These are phyloP conservation scores for Acropora yongei DNA, from an alignment of 64 coral and sea anemone genomes.

Conservation along the genomic window DNA sequence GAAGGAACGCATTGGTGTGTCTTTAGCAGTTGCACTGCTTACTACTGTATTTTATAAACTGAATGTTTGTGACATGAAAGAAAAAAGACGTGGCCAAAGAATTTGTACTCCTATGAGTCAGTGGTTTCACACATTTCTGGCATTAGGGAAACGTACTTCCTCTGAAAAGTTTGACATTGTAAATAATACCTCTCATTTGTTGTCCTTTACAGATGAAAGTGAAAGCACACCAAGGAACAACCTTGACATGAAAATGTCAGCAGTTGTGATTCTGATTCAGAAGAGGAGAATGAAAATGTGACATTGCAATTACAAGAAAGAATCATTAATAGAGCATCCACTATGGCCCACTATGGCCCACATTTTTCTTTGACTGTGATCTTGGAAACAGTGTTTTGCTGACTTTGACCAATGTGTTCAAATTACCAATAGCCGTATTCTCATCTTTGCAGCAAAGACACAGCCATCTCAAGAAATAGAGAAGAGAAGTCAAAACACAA, in stretches of 20 bases:
- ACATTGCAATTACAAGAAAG: conserved; percentile 31
- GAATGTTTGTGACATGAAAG: conserved; percentile 15
- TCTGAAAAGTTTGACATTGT: conserved; percentile 44
- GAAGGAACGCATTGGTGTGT: conserved; percentile 60
- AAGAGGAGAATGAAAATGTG: conserved; percentile 12
- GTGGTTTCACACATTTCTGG: conserved; percentile 44
- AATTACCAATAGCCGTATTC: conserved; percentile 50
- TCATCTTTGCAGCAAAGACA: conserved; percentile 43
- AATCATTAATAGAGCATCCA: conserved; percentile 10
- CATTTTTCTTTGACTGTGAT: conserved; percentile 40
- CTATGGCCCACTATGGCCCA: conserved; percentile 28
- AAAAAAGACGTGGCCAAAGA: conserved; percentile 19
- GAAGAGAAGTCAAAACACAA: conserved; percentile 20
- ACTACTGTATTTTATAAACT: conserved; percentile 46
- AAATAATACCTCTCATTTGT: conserved; percentile 28
- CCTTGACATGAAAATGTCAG: conserved; percentile 28
- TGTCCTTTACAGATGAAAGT: conserved; percentile 17
- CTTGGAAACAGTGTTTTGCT: conserved; percentile 47
- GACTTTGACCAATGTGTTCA: conserved; percentile 34
- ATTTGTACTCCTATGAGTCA: conserved; percentile 27
- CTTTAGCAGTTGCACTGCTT: conserved; percentile 58
- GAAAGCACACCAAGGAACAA: conserved; percentile 23
- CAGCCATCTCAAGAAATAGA: conserved; percentile 42
- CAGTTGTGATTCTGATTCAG: conserved; percentile 35
- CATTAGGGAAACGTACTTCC: background rate